Conservation (phyloP, 2,113 vertebrate species). For the Fulmarus glacialis region DNA sequence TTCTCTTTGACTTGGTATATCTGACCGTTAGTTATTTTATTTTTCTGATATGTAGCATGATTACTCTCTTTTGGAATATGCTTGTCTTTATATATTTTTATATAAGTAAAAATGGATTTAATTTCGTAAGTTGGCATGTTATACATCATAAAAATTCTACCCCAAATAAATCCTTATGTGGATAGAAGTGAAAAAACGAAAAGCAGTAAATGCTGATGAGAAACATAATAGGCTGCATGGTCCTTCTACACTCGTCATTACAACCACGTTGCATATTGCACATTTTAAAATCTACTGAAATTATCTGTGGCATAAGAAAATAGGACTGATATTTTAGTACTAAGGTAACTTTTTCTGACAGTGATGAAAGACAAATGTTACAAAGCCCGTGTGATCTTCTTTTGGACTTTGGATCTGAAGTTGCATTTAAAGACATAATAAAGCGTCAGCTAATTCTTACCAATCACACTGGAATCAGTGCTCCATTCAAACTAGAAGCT, state of each 20-base stretch:
- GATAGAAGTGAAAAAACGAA: background rate
- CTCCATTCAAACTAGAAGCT: conserved; percentile 79
- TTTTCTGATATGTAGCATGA: background rate
- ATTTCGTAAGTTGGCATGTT: background rate
- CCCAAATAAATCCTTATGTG: background rate
- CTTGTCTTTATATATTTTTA: background rate
- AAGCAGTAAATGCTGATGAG: background rate
- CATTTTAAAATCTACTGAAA: background rate
- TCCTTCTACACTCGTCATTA: background rate
- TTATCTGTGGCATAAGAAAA: background rate
- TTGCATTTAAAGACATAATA: conserved; percentile 69
- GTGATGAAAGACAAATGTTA: background rate
- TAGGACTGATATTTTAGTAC: background rate
- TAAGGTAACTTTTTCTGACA: background rate
- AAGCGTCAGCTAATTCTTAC: conserved; percentile 81
- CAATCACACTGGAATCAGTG: conserved; percentile 82
- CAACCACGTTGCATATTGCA: background rate
- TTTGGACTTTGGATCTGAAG: conserved; percentile 84
- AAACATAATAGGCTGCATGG: background rate
- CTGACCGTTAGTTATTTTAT: background rate
- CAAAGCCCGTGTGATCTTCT: conserved; percentile 13
- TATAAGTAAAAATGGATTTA: background rate
- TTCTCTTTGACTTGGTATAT: background rate
- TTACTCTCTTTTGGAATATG: background rate
- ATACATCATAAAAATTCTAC: background rate